These are phyloP conservation scores for Notechis scutatus DNA, from an alignment of 2,113 vertebrate genomes.

Conservation along the genomic window DNA sequence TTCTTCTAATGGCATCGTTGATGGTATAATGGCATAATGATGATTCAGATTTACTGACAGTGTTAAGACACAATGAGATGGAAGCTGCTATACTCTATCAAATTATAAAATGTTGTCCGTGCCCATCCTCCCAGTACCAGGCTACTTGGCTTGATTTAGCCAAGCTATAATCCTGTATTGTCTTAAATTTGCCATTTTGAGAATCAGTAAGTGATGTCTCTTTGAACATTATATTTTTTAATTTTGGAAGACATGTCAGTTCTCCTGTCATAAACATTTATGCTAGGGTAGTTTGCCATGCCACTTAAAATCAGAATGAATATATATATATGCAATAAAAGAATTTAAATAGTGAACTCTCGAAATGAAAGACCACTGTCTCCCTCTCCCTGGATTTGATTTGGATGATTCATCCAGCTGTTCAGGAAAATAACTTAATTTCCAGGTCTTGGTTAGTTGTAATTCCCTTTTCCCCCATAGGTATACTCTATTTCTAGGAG, in stretches of 20 bases:
- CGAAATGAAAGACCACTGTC: neutral
- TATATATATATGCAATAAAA: neutral
- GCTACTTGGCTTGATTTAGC: neutral
- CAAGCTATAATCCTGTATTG: neutral
- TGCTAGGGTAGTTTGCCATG: neutral
- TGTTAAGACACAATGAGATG: neutral
- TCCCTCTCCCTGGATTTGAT: neutral
- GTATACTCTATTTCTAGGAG: neutral
- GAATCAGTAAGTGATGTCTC: neutral
- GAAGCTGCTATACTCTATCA: neutral
- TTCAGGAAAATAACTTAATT: neutral
- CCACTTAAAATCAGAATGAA: neutral
- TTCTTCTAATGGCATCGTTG: slow-evolving; percentile 10
- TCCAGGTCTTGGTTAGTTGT: neutral
- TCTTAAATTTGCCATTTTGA: neutral
- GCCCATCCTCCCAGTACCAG: neutral
- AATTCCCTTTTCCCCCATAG: neutral
- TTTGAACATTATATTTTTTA: neutral
- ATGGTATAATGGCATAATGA: neutral
- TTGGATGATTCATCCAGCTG: slow-evolving; percentile 2
- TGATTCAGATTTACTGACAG: neutral
- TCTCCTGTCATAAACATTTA: neutral
- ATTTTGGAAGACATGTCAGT: neutral
- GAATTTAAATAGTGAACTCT: neutral
- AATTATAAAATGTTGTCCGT: neutral